These are phyloP conservation scores for Cladorhizidae sp. DNA, from an alignment of 37 sponge, comb jelly and placozoan species.

Conservation along the genomic window DNA sequence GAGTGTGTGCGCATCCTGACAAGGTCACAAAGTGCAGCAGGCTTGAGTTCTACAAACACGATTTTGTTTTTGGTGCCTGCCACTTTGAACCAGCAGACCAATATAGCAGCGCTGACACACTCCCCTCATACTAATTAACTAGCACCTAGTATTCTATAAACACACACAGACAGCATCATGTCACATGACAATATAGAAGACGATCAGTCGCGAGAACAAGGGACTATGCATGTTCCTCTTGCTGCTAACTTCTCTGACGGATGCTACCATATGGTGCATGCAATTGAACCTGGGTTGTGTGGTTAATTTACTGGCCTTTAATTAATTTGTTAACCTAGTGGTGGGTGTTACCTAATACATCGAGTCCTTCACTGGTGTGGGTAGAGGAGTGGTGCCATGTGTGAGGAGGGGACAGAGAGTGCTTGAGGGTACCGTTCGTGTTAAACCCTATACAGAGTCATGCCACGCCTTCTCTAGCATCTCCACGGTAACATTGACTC, in stretches of 20 bases:
- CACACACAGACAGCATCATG: too few relatives aligned
- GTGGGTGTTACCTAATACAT: conserved; percentile 47
- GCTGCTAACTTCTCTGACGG: conserved; percentile 23
- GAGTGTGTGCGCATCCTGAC: neutral
- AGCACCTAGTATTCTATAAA: too few relatives aligned
- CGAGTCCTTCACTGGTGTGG: conserved; percentile 34
- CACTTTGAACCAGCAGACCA: conserved; percentile 17
- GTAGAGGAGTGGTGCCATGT: conserved; percentile 44
- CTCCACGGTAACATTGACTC: conserved; percentile 10
- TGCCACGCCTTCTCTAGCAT: conserved; percentile 40
- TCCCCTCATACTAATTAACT: too few relatives aligned
- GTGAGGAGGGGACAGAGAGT: conserved; percentile 30
- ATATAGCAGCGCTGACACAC: conserved; percentile 34
- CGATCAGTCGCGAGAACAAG: too few relatives aligned
- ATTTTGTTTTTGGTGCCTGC: too few relatives aligned
- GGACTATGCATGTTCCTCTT: too few relatives aligned
- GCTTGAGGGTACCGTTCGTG: conserved; percentile 66
- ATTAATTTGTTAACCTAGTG: neutral
- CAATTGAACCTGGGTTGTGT: too few relatives aligned
- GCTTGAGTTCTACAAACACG: conserved; percentile 55
- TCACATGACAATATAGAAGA: too few relatives aligned
- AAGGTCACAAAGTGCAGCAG: conserved; percentile 9
- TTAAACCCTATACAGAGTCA: conserved; percentile 62
- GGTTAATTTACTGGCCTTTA: neutral
- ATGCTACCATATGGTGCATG: too few relatives aligned